phyloP scores from a whole-genome alignment of 2,113 vertebrate species.

The Malaclemys terrapin region DNA sequence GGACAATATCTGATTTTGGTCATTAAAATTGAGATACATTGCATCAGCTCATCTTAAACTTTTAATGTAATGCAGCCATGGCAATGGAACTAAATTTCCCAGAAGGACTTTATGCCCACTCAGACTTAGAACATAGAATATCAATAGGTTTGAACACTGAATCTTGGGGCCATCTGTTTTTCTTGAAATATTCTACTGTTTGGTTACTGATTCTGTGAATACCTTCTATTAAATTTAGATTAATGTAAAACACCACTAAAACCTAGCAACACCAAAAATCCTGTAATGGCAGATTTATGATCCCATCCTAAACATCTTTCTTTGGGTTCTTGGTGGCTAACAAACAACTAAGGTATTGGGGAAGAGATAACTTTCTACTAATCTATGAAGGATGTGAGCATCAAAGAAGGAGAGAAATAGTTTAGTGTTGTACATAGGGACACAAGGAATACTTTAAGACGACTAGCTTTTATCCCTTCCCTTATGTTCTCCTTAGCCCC shows the following conservation, averaged over 20 bases:
- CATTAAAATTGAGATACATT: background rate
- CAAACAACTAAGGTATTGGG: background rate
- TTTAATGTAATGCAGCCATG: background rate
- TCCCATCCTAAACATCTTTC: background rate
- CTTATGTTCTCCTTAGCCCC: too few species aligned
- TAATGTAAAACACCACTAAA: background rate
- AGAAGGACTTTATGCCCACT: background rate
- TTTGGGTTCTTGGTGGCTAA: rapidly evolving
- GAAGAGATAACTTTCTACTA: background rate
- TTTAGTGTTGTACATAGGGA: background rate
- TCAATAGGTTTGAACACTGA: background rate
- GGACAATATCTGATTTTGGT: background rate
- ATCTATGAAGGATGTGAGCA: background rate
- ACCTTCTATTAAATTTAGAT: background rate
- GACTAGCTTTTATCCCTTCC: too few species aligned
- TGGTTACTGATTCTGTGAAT: background rate
- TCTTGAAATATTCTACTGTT: background rate
- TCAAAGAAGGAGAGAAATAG: background rate
- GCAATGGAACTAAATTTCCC: background rate
- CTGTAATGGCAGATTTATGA: background rate
- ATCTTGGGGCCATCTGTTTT: background rate
- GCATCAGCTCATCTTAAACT: background rate
- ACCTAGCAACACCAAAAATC: background rate
- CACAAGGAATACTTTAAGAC: background rate
- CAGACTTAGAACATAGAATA: background rate